Evolutionary conservation across 2,888 invertebrate genomes (phyloP).

Genomic region (Pycnomerus fuliginosus): DNA sequence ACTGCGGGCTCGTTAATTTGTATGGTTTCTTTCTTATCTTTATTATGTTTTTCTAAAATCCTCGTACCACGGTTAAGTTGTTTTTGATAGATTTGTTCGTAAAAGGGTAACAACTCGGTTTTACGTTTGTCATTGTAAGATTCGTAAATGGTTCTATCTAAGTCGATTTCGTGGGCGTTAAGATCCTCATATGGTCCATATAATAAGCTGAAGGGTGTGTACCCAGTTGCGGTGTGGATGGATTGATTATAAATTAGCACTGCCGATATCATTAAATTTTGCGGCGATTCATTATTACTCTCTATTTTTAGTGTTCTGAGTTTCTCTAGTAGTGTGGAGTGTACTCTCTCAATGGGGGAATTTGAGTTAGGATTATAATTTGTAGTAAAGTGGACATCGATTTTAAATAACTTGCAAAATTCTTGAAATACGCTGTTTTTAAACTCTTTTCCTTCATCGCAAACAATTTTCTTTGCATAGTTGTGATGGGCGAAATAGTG

Average conservation of each 20-base stretch:
- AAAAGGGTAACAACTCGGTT: constrained; percentile 22
- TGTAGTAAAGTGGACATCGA: constrained; percentile 1
- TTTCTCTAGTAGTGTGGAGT: constrained; percentile 21
- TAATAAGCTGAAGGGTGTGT: constrained; percentile 22
- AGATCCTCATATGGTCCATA: constrained; percentile 30
- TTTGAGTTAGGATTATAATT: constrained; percentile 1
- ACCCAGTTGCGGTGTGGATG: constrained; percentile 15
- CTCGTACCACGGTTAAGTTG: constrained; percentile 12
- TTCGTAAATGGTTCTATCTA: constrained; percentile 25
- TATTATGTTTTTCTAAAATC: constrained; percentile 12
- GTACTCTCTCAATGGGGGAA: constrained; percentile 12
- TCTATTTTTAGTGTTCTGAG: constrained; percentile 5
- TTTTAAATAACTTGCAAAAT: constrained; percentile 2
- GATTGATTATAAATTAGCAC: constrained; percentile 10
- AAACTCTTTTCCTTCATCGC: constrained; percentile 20
- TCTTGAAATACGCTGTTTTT: constrained; percentile 11
- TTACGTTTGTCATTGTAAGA: constrained; percentile 27
- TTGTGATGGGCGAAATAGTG: constrained; percentile 23
- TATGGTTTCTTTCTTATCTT: constrained; percentile 6
- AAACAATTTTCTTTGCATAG: constrained; percentile 15
- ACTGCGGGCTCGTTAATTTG: constrained; percentile 11
- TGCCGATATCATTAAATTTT: constrained; percentile 11
- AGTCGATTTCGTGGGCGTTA: constrained; percentile 27
- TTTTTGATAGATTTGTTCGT: neutral
- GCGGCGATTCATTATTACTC: constrained; percentile 12